A percentile compares a stretch with the other conserved stretches of the same genome.
Conservation (phyloP, 2,888 invertebrate genomes). For the Macrophya annulata region DNA sequence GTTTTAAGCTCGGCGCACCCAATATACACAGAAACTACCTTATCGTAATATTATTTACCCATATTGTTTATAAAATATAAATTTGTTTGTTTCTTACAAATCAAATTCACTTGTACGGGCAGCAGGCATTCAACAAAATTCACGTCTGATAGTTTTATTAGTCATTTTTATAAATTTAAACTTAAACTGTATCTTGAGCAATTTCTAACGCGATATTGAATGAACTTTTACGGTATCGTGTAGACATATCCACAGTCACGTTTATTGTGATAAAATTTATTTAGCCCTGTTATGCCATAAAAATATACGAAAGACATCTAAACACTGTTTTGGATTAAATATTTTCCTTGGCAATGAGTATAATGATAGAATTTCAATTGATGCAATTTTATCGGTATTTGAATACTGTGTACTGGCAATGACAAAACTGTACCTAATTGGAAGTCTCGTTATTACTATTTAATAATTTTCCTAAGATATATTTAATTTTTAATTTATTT, state of each 20-base stretch:
- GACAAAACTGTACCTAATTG: slow-evolving; percentile 9
- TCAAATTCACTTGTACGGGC: neutral
- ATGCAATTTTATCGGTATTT: slow-evolving; percentile 29
- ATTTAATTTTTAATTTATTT: slow-evolving; percentile 33
- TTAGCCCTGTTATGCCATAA: slow-evolving; percentile 18
- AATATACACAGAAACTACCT: neutral
- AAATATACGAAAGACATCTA: neutral
- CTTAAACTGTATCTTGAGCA: neutral
- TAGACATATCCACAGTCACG: neutral
- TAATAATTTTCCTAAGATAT: slow-evolving; percentile 42
- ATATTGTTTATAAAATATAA: slow-evolving; percentile 11
- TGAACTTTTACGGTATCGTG: neutral
- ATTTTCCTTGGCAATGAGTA: slow-evolving; percentile 5
- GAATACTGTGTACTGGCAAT: slow-evolving; percentile 45
- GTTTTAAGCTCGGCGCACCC: neutral
- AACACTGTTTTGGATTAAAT: slow-evolving; percentile 17
- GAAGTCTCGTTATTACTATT: neutral
- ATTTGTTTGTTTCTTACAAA: neutral
- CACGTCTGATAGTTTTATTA: neutral
- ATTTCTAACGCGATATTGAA: neutral
- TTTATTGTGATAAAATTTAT: slow-evolving; percentile 19
- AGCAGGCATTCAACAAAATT: neutral
- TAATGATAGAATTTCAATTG: neutral
- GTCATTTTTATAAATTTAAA: slow-evolving; percentile 3
- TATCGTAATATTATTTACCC: neutral